Evolutionary conservation across 2,113 vertebrate genomes (phyloP), one percentile per base, ranked within the genome.

Genomic region (Fulica atra): DNA sequence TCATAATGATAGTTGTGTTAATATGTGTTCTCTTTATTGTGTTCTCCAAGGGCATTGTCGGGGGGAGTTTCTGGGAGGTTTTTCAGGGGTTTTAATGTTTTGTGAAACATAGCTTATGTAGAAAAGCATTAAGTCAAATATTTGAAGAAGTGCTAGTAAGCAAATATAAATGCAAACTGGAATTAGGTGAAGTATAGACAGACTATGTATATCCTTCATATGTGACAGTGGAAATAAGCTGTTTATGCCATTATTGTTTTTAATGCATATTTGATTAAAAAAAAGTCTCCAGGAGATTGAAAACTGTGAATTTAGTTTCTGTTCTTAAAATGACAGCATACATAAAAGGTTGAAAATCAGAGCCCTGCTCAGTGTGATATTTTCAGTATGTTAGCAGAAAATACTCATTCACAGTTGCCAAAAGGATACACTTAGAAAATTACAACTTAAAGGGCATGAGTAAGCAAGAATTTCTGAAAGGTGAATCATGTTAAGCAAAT

Each of bases 401-500:
- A 71, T 13, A 66, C 26, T 77, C 86, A 63, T 92, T 90, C 53
- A 44, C 1, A 0, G 56, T 60, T 92, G 72, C 64, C 72, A 71
- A 64, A 81, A 81, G 40, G 23, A 90, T 54, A 18, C 10, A 11
- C 4, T 2, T 42, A 21, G 59, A 51, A 86, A 95, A 88, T 70
- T 77, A 20, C 28, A 85, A 59, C 69, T 83, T 78, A 87, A 89
- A 80, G 72, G 35, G 65, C 48, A 36, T 9, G 31, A 92, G 56
- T 48, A 72, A 92, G 68, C 0, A 5, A 87, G 71, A 71, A 50
- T 69, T 91, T 90, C 66, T 46, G 31, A 93, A 82, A 93, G 83
- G 77, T 76, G 91, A 89, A 71, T 76, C 57, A n/a, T 40, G 35
- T 84, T 84, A 87, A 91, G 80, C 46, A 94, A 93, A 28, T 35